These are phyloP conservation scores for Acromyrmex charruanus DNA, from an alignment of 1,140 invertebrate genomes.

Conservation along the genomic window DNA sequence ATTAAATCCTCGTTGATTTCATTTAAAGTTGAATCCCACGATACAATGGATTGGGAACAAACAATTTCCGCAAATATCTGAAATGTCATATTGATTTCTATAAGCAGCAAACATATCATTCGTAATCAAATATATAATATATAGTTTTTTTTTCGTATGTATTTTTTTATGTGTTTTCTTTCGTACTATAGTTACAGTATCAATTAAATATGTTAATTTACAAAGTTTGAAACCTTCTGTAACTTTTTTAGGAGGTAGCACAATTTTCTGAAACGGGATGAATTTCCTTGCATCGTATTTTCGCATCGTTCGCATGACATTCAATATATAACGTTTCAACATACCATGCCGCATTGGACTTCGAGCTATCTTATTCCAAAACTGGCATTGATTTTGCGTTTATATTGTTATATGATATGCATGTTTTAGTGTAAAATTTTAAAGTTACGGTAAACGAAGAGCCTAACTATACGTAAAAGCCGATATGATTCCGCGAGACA, in stretches of 20 bases:
- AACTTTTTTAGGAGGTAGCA: too few relatives aligned
- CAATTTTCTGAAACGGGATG: neutral
- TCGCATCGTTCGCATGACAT: constrained; percentile 2
- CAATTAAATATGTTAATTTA: constrained; percentile 3
- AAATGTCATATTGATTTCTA: constrained; percentile 48
- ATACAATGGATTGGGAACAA: constrained; percentile 43
- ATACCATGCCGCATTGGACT: neutral
- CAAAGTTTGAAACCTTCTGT: neutral
- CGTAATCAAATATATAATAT: constrained; percentile 32
- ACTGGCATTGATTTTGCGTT: constrained; percentile 27
- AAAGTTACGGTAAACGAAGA: neutral
- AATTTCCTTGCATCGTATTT: constrained; percentile 28
- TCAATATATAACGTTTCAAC: constrained; percentile 44
- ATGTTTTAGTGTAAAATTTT: neutral
- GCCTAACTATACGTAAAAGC: neutral
- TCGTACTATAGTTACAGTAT: neutral
- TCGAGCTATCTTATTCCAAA: constrained; percentile 30
- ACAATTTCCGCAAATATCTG: constrained; percentile 58
- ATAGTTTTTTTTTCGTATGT: neutral
- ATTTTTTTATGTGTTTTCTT: neutral
- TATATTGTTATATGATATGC: neutral
- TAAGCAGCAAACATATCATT: neutral
- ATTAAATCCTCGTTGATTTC: constrained; percentile 70
- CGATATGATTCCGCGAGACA: neutral
- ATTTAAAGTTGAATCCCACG: constrained; percentile 50